Conservation (phyloP, 2,797 vertebrate genomes). For the Rhinatrema bivittatum region DNA sequence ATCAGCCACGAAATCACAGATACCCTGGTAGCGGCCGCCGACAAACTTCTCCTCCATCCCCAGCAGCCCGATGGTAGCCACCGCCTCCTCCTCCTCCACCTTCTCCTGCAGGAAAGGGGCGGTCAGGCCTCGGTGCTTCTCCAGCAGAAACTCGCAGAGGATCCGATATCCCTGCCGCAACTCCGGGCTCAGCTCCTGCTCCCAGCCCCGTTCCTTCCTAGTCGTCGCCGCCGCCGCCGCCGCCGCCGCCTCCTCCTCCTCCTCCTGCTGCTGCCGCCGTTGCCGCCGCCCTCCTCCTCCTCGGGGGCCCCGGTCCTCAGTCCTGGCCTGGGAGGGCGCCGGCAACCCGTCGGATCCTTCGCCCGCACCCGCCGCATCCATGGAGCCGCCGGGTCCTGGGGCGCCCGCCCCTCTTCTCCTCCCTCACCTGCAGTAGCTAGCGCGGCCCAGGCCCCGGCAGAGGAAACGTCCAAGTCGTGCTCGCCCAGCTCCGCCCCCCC, state of each 20-base stretch:
- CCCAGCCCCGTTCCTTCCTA: slow-evolving; percentile 1
- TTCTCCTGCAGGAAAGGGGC: slow-evolving; percentile 56
- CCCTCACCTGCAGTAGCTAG: no score
- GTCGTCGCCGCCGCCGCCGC: neutral
- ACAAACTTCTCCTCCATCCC: slow-evolving; percentile 86
- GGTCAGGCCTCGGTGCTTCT: slow-evolving; percentile 80
- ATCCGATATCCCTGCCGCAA: slow-evolving; percentile 84
- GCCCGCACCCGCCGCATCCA: neutral
- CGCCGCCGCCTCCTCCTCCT: neutral
- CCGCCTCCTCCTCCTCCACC: slow-evolving; percentile 32
- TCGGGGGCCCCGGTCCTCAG: neutral
- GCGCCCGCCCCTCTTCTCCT: neutral
- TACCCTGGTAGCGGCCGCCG: slow-evolving; percentile 70
- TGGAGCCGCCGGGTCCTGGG: neutral
- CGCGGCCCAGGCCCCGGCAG: no score
- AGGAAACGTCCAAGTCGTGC: neutral
- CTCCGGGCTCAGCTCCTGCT: slow-evolving; percentile 73
- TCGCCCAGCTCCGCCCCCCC: neutral
- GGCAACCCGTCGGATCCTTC: neutral
- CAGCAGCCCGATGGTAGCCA: slow-evolving; percentile 63
- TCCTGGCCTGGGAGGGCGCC: neutral
- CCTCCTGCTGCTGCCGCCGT: neutral
- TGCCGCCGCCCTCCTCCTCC: neutral
- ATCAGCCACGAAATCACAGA: slow-evolving; percentile 87
- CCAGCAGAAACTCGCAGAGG: slow-evolving; percentile 78